These are phyloP conservation scores for Eira barbara DNA, from an alignment of 2,113 vertebrate species.

Conservation along the genomic window DNA sequence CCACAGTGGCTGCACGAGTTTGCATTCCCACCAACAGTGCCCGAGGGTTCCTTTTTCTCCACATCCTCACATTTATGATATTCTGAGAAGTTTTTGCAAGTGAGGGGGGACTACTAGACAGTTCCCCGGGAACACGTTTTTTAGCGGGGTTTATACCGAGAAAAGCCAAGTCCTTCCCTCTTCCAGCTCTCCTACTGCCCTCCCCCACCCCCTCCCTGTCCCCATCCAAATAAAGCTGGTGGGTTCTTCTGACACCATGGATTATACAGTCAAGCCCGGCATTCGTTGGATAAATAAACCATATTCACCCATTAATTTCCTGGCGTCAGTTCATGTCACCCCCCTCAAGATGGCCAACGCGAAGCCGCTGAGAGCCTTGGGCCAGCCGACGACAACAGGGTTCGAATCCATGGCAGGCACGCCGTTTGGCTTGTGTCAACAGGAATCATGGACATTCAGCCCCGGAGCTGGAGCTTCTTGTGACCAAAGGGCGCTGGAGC, in stretches of 20 bases:
- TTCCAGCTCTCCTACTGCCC: too few species aligned
- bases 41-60: neutral
- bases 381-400: neutral
- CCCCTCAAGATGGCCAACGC: neutral
- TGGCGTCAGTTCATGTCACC: neutral
- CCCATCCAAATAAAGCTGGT: neutral
- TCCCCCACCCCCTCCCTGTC: accelerated
- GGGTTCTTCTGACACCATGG: neutral
- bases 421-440: neutral
- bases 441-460: neutral
- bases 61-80: neutral
- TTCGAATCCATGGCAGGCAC: accelerated
- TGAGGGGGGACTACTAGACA: neutral
- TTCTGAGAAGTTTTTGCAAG: neutral
- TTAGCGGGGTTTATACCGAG: neutral
- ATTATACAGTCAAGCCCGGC: neutral
- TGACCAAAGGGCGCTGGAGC: accelerated
- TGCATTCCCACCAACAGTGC: neutral
- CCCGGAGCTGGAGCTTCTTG: neutral
- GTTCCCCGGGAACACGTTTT: neutral
- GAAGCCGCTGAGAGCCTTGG: neutral
- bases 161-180: neutral
- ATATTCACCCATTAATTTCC: neutral
- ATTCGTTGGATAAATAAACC: neutral
- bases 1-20: neutral